phyloP scores from a whole-genome alignment of 2,797 vertebrate genomes.

The Schizopygopsis malacanthus region DNA sequence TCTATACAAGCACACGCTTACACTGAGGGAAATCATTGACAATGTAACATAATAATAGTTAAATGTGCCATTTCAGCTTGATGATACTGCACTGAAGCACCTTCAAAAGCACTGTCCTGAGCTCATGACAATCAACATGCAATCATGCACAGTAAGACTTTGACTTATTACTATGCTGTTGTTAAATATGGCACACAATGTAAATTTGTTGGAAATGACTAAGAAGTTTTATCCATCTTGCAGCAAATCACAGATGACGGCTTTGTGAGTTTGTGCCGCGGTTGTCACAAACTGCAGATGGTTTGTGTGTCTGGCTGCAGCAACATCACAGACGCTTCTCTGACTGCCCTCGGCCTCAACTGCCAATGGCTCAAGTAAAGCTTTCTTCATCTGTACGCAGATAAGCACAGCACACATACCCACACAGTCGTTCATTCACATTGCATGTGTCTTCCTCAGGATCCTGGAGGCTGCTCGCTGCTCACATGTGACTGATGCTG shows the following conservation, averaged over 20 bases:
- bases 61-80: constrained; percentile 78
- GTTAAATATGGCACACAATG: background rate
- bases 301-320: constrained; percentile 96
- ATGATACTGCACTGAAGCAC: constrained; percentile 94
- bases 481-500: constrained; percentile 96
- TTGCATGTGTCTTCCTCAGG: constrained; percentile 72
- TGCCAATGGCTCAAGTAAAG: constrained; percentile 91
- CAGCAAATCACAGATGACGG: constrained; percentile 99
- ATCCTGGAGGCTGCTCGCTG: constrained; percentile 97
- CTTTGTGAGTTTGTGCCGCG: constrained; percentile 97
- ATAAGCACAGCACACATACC: constrained; percentile 18
- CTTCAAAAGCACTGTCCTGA: constrained; percentile 94
- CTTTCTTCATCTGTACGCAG: constrained; percentile 25
- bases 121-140: constrained; percentile 93
- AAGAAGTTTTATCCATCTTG: constrained; percentile 48
- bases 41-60: background rate
- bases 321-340: constrained; percentile 97
- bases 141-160: constrained; percentile 92
- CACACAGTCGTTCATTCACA: constrained; percentile 25
- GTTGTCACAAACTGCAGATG: constrained; percentile 95
- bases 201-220: background rate
- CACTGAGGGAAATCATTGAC: background rate
- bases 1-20: background rate
- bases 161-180: background rate
- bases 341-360: constrained; percentile 96